Percentiles rank a stretch among this genome's conserved stretches.
phyloP scores from a whole-genome alignment of 2,113 vertebrate genomes.

The Gadus macrocephalus region DNA sequence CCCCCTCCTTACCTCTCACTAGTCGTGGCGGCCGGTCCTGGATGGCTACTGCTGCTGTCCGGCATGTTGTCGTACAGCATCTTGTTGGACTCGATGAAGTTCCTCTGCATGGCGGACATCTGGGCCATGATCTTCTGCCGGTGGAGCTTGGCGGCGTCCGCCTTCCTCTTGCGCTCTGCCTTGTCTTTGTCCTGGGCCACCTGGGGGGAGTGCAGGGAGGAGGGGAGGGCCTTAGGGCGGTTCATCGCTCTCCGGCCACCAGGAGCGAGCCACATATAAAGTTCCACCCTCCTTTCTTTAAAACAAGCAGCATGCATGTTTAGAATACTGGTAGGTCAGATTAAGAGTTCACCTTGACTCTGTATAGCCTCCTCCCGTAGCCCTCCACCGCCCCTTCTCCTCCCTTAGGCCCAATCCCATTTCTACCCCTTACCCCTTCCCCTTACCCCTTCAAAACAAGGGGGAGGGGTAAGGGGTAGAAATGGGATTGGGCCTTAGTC shows the following conservation, averaged over 20 bases:
- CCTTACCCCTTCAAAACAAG: too few relatives aligned
- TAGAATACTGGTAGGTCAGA: too few relatives aligned
- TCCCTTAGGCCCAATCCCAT: too few relatives aligned
- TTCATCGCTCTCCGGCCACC: too few relatives aligned
- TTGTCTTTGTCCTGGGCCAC: slow-evolving; percentile 91
- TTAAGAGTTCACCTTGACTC: too few relatives aligned
- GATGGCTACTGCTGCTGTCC: slow-evolving; percentile 71
- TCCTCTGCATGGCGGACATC: slow-evolving; percentile 97
- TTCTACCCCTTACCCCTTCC: too few relatives aligned
- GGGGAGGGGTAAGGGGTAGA: too few relatives aligned
- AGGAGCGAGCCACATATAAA: background rate
- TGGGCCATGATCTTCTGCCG: slow-evolving; percentile 99
- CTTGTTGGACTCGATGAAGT: slow-evolving; percentile 97
- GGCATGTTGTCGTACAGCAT: slow-evolving; percentile 89
- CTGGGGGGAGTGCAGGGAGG: slow-evolving; percentile 53
- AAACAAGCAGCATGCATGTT: too few relatives aligned
- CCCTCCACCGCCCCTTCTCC: too few relatives aligned
- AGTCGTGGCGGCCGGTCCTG: slow-evolving; percentile 25
- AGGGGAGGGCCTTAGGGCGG: too few relatives aligned
- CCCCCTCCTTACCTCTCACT: slow-evolving; percentile 67
- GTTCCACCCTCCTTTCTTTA: background rate
- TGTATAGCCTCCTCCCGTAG: too few relatives aligned
- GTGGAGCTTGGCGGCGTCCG: slow-evolving; percentile 91
- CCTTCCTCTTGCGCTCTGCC: slow-evolving; percentile 92
- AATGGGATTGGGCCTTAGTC: too few relatives aligned